phyloP scores from a whole-genome alignment of 2,888 invertebrate genomes.

The Leptura quadrifasciata region DNA sequence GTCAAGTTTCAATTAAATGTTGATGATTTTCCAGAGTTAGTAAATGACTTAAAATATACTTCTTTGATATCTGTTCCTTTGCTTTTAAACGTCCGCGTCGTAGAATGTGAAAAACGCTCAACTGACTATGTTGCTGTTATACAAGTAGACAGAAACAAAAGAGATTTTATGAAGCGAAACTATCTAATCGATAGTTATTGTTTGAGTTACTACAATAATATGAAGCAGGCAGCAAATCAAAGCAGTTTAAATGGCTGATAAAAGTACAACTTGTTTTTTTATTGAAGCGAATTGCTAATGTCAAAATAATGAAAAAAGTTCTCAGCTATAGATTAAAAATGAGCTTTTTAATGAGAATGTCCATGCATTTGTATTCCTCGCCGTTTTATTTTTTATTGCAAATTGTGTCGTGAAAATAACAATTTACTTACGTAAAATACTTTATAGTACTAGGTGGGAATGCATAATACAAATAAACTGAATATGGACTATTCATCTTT shows the following conservation, averaged over 20 bases:
- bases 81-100: background rate
- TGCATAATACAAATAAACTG: background rate
- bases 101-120: background rate
- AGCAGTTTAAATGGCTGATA: background rate
- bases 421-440: background rate
- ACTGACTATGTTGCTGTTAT: background rate
- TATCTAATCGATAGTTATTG: background rate
- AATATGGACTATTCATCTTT: no score
- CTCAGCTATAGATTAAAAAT: background rate
- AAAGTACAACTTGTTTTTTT: background rate
- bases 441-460: background rate
- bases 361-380: background rate
- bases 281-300: background rate
- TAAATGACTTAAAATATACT: no score
- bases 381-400: no score
- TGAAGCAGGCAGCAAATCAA: background rate
- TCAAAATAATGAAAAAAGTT: slow-evolving; percentile 1
- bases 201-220: background rate
- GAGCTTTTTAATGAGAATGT: background rate
- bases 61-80: background rate
- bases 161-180: background rate
- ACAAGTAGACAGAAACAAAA: background rate
- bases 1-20: no score
- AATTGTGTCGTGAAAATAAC: background rate
- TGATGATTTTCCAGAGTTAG: no score